These are phyloP conservation scores for Torymus tubicola DNA, from an alignment of 2,888 invertebrate species.

Conservation along the genomic window DNA sequence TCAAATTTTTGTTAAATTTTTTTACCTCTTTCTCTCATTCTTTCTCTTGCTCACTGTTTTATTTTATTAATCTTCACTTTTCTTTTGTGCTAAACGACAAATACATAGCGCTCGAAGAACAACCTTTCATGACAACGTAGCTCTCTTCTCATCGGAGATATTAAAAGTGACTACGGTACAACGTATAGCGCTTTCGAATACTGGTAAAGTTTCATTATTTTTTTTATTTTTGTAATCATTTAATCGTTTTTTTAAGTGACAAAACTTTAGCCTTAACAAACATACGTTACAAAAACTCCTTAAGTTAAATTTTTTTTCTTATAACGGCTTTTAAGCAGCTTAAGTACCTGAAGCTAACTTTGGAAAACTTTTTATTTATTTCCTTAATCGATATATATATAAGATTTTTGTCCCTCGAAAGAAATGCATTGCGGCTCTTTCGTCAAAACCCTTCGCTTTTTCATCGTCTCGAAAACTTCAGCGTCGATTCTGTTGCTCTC, in stretches of 20 bases:
- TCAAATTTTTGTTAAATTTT: constrained; percentile 71
- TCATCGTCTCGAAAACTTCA: constrained; percentile 19
- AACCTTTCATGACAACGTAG: constrained; percentile 57
- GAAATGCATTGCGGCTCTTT: constrained; percentile 54
- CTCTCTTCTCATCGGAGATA: constrained; percentile 51
- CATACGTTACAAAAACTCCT: constrained; percentile 73
- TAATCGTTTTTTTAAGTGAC: constrained; percentile 63
- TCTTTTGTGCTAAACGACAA: constrained; percentile 72
- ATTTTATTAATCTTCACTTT: constrained; percentile 5
- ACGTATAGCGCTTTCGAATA: constrained; percentile 71
- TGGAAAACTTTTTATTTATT: constrained; percentile 69
- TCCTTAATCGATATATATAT: constrained; percentile 59
- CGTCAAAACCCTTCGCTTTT: constrained; percentile 23
- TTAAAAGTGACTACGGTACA: constrained; percentile 62
- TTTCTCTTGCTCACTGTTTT: constrained; percentile 47
- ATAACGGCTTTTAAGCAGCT: constrained; percentile 72
- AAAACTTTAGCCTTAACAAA: constrained; percentile 73
- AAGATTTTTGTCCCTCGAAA: constrained; percentile 48
- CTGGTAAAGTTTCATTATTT: constrained; percentile 67
- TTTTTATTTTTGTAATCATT: constrained; percentile 48
- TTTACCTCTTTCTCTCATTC: constrained; percentile 48
- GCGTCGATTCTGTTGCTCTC: background rate
- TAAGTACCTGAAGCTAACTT: constrained; percentile 74
- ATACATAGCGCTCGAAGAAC: constrained; percentile 62
- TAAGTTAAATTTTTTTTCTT: constrained; percentile 66